Base-by-base conservation (phyloP, 1,140 invertebrate species). In the Hestina assimilis region DNA sequence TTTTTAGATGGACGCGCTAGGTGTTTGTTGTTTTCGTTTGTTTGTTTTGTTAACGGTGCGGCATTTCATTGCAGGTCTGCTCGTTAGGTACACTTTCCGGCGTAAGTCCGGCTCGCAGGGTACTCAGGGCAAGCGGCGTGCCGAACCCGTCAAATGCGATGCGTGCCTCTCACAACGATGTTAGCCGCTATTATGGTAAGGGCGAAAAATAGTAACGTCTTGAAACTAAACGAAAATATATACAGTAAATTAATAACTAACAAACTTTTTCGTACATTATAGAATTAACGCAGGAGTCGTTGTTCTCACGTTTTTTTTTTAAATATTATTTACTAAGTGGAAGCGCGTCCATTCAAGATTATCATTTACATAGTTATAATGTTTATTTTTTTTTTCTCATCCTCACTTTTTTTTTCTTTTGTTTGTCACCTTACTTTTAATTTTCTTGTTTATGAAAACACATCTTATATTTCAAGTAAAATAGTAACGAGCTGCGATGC, bases 61-160 rank as follows among this genome's bases (percentile, higher is more conserved):
- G 81, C 85, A 71, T 88, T 88, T 88, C 79, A 83, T 89, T 89
- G 74, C 89, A 89, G 89, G 89, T 89, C 87, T 89, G 69, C 87
- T 89, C 82, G 87, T 89, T 89, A 89, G 87, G 87, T 89, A 89
- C 84, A 89, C 87, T 81, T 89, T 89, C 81, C 87, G 89, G 75
- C 85, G 87, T 89, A 89, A 89, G 85, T 87, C 83, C 83, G 87
- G 83, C 75, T 83, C 85, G 72, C 87, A 89, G 76, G 87, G 79
- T 73, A 81, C 89, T 75, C 85, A 89, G 79, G 77, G 76, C 75
- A 86, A 82, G 80, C 75, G 82, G 75, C 83, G 83, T 66, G 69
- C 79, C 69, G 81, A 85, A 68, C 76, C 81, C 70, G 81, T 87
- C 80, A 83, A 81, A 79, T 89, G 89, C 81, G 80, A 89, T 77